Base-by-base conservation (phyloP, 2,113 vertebrate species). In the Tinamus guttatus region DNA sequence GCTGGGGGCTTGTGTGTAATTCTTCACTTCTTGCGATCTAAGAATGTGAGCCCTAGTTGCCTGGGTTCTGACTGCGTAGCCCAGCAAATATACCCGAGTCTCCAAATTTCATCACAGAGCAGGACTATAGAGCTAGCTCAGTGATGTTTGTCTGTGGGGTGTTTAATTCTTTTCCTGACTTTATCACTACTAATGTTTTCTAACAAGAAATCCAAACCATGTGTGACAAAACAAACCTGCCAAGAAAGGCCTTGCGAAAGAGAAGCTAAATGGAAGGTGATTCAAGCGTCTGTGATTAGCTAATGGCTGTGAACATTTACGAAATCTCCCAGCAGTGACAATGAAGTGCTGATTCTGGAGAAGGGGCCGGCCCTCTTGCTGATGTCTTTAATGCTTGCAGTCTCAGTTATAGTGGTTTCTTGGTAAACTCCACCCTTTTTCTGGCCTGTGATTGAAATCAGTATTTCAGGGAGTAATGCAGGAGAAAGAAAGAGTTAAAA, bases 371-470 rank as follows among this genome's bases (percentile, higher is more conserved):
- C 70, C 77, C 13, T 90, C 69, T 65, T 78, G 73, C 90, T 84
- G 60, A 85, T 81, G 78, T 63, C 74, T 89, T 87, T 93, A 92
- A 87, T 90, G 38, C 70, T 81, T 64, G 47, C 56, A 52, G 73
- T 62, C 70, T 56, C 83, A 87, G 74, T 65, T 94, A 74, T 67
- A 0, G 1, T 8, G 38, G 80, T 70, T 88, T 45, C 13, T 20
- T 92, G 80, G 85, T 75, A 95, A 88, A 30, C 69, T 63, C 79
- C 73, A 81, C 83, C 74, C 40, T 93, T 63, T 43, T 87, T 80
- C 81, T 95, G 92, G 92, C 83, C 28, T 77, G 49, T 16, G 49
- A 87, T 89, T 90, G 94, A 96, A 92, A 95, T 89, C 94, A 92
- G 4, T 96, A 79, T 94, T 90, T 94, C 83, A 88, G 80, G 64